A percentile compares a stretch with the other conserved stretches of the same genome.
phyloP scores from a whole-genome alignment of 2,797 vertebrate species.

The Danio tinwini region DNA sequence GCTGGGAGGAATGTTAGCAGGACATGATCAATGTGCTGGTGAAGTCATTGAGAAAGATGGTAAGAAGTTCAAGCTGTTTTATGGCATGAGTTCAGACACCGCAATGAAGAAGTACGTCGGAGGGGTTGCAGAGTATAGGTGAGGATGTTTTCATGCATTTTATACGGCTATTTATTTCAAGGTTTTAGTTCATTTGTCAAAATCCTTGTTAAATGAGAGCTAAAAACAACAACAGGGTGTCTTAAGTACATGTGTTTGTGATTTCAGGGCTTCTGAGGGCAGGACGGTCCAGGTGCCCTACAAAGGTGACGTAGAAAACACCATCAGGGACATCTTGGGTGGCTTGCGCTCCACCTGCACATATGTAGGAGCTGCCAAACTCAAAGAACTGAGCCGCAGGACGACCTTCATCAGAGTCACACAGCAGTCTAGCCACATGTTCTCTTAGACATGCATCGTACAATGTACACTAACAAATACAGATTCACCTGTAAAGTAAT shows the following conservation, averaged over 20 bases:
- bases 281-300: slow-evolving; percentile 95
- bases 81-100: slow-evolving; percentile 98
- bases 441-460: slow-evolving; percentile 72
- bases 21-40: slow-evolving; percentile 93
- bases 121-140: slow-evolving; percentile 97
- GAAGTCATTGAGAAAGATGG: slow-evolving; percentile 93
- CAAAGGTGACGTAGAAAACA: slow-evolving; percentile 89
- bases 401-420: slow-evolving; percentile 98
- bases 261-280: slow-evolving; percentile 77
- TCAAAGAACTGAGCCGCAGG: slow-evolving; percentile 95
- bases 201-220: neutral
- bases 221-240: neutral
- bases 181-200: neutral
- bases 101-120: slow-evolving; percentile 98
- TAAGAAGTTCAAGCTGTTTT: slow-evolving; percentile 95
- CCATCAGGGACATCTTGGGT: slow-evolving; percentile 93
- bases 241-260: neutral
- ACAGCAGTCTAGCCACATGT: slow-evolving; percentile 94
- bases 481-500: neutral
- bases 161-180: neutral
- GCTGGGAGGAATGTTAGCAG: slow-evolving; percentile 98
- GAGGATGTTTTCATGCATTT: slow-evolving; percentile 51
- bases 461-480: slow-evolving; percentile 17
- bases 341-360: slow-evolving; percentile 97
- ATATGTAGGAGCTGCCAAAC: slow-evolving; percentile 95